Conservation (phyloP, 2,888 invertebrate genomes). For the Scaptomyza parva region DNA sequence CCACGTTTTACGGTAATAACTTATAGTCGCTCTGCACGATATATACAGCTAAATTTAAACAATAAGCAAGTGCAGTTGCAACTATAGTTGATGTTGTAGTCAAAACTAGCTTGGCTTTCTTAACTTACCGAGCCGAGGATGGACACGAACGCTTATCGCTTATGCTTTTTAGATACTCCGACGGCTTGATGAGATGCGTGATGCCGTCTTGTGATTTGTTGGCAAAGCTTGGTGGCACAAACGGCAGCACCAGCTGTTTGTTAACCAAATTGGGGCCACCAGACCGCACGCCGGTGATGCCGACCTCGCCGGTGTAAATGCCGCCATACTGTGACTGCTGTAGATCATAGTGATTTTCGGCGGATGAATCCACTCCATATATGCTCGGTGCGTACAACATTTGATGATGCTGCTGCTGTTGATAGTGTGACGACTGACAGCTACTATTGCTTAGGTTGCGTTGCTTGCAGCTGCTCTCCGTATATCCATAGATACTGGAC, state of each 20-base stretch:
- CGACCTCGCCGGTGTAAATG: conserved; percentile 51
- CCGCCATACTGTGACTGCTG: conserved; percentile 81
- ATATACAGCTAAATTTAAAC: conserved; percentile 58
- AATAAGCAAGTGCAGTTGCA: conserved; percentile 28
- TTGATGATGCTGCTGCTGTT: conserved; percentile 66
- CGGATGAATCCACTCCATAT: conserved; percentile 72
- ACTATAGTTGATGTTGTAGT: conserved; percentile 11
- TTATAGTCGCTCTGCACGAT: conserved; percentile 67
- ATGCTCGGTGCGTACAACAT: conserved; percentile 70
- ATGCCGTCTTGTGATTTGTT: conserved; percentile 88
- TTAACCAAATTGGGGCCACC: conserved; percentile 89
- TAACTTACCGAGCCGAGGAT: conserved; percentile 85
- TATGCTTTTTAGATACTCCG: conserved; percentile 95
- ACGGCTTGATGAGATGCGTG: conserved; percentile 95
- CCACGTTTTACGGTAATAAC: conserved; percentile 63
- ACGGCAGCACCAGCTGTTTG: conserved; percentile 94
- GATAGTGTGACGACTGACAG: conserved; percentile 51
- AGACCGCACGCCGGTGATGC: conserved; percentile 70
- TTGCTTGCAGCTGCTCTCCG: conserved; percentile 55
- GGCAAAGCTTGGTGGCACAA: conserved; percentile 96
- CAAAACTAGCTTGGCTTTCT: conserved; percentile 30
- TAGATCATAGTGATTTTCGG: conserved; percentile 82
- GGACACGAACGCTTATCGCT: conserved; percentile 87
- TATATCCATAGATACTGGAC: conserved; percentile 60
- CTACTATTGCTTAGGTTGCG: conserved; percentile 50